Conservation (phyloP, 1,140 invertebrate species). For the Bicyclus anynana region DNA sequence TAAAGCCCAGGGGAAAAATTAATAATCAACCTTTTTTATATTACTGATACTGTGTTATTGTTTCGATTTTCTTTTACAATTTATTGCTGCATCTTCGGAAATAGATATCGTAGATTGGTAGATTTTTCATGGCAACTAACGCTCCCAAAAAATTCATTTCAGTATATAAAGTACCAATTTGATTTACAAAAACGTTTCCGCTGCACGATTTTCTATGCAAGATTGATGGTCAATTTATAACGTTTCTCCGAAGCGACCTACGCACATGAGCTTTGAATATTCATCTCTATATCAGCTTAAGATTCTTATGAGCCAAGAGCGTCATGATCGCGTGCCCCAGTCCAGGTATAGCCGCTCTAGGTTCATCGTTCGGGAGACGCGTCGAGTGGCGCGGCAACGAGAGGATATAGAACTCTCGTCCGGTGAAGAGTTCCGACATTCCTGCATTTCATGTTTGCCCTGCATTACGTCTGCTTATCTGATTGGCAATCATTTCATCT, state of each 20-base stretch:
- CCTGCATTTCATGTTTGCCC: no score
- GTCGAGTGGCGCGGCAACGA: background rate
- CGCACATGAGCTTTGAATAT: background rate
- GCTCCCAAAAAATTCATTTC: no score
- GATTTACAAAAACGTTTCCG: background rate
- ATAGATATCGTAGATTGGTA: no score
- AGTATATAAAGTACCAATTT: background rate
- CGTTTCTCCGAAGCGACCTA: background rate
- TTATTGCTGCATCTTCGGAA: no score
- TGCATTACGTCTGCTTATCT: no score
- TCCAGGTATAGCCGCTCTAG: constrained; percentile 15
- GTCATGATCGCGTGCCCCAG: background rate
- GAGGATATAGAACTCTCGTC: background rate
- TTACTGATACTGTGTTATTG: no score
- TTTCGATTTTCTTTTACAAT: no score
- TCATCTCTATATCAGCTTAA: background rate
- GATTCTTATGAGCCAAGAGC: background rate
- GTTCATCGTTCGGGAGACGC: constrained; percentile 41
- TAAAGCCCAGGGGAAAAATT: no score
- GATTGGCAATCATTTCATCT: no score
- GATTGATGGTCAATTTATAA: background rate
- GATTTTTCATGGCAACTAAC: no score
- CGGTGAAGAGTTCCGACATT: no score
- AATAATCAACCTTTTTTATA: no score
- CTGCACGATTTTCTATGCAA: background rate